Evolutionary conservation across 2,888 invertebrate genomes (phyloP), one percentile per base, ranked within the genome.

Genomic region (Ramazzottius varieornatus): DNA sequence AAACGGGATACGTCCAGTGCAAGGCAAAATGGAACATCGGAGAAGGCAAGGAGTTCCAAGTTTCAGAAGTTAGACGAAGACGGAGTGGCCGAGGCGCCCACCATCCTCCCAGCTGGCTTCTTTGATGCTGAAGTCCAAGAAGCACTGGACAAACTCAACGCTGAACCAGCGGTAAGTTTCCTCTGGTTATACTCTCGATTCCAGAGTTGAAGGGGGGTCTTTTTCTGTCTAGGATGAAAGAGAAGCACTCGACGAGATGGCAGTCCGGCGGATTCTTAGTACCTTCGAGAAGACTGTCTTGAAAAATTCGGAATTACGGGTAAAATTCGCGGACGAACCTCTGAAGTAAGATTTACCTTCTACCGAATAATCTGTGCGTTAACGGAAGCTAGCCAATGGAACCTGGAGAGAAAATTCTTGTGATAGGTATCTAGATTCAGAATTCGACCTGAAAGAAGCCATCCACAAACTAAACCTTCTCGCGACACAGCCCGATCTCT

Each of bases 281-380:
- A 82, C 88, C 68, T 92, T 96, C 79, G 98, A 98, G 73, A 96
- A 98, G 75, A 83, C 88, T 73, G 86, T 88, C 64, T 79, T 92
- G 8, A 87, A 84, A 73, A 98, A 98, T 75, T 86, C 94, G 74
- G 96, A 98, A 78, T 88, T 94, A 86, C 82, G 98, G 69, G 94
- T 98, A 20, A 98, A 99, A 77, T 96, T 91, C 76, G 88, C 93
- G 0, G 96, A 94, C 74, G 84, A 86, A 72, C 90, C 94, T 4
- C 91, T 93, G 75, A 94, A 93, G 81, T 82, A 75, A 71, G 72
- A n/a, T n/a, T n/a, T n/a, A n/a, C n/a, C n/a, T n/a, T n/a, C n/a
- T n/a, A n/a, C n/a, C n/a, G n/a, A n/a, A n/a, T n/a, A n/a, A n/a
- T n/a, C n/a, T n/a, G n/a, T n/a, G n/a, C n/a, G n/a, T n/a, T n/a